Conservation (phyloP, 1,140 invertebrate genomes). For the Conus ventricosus region DNA sequence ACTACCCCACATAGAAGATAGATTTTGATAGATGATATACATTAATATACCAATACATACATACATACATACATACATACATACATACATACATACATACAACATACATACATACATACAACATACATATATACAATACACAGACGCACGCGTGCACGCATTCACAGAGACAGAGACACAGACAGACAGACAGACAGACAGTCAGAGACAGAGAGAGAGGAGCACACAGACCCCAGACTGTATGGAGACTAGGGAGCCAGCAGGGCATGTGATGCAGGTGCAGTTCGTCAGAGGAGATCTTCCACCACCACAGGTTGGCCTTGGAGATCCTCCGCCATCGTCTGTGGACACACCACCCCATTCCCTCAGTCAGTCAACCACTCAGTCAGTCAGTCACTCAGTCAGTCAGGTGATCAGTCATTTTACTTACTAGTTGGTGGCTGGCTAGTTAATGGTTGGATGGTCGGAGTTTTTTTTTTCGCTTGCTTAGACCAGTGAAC, state of each 20-base stretch:
- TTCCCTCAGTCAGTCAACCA: no score
- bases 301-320: slow-evolving; percentile 45
- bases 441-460: no score
- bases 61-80: background rate
- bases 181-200: no score
- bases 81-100: background rate
- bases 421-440: no score
- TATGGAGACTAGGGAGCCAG: slow-evolving; percentile 31
- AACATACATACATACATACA: background rate
- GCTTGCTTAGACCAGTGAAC: no score
- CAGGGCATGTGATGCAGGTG: background rate
- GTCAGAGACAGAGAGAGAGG: no score
- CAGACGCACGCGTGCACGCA: background rate
- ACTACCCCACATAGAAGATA: no score
- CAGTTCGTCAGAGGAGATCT: slow-evolving; percentile 32
- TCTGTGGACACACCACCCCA: background rate
- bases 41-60: no score
- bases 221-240: slow-evolving; percentile 25
- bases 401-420: no score
- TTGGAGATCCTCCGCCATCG: slow-evolving; percentile 38
- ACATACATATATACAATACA: background rate
- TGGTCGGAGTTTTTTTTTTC: no score
- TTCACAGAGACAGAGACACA: background rate
- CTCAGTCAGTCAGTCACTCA: no score
- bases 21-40: no score